Base-by-base conservation (phyloP, 1,140 invertebrate species). In the Vanessa atalanta region DNA sequence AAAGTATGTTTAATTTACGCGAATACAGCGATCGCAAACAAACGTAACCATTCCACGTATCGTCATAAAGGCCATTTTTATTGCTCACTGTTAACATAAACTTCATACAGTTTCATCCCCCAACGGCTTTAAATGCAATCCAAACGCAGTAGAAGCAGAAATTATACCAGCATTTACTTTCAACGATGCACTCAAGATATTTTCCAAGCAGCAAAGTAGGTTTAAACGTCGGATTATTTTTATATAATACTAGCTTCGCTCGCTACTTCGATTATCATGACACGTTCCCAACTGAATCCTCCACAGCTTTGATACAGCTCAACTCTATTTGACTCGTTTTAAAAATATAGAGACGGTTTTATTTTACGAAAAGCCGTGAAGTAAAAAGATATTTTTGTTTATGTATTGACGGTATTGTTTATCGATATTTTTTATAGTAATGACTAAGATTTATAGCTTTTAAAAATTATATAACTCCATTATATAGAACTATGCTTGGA, bases 31-130 rank as follows among this genome's bases (percentile, higher is more conserved):
- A 82, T 84, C 66, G 76, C 83, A 80, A 78, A 84, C 84, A 84
- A 83, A 87, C 87, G 85, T 80, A 91, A 86, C 83, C 88, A 89
- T 88, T 89, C 88, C 90, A 91, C 90, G 90, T 91, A 90, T 88
- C 76, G 85, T 86, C 87, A 88, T 92, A 92, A 92, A 92, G 87
- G 88, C 85, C 81, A 90, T 91, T 92, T 92, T 91, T 92, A 92
- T 91, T 86, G 85, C 88, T 84, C 78, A 84, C 86, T 82, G 86
- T 91, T 89, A 88, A 88, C 88, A 91, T 91, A 90, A 92, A 92
- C 75, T 88, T 87, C 81, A 90, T 90, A 85, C 83, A 77, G 79
- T 82, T 88, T 86, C 87, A 91, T 92, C 88, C 89, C 85, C 83
- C 83, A 83, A 87, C 85, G 87, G 87, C 80, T 86, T 79, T 85